Evolutionary conservation across 2,888 invertebrate species (phyloP), one percentile per base, ranked within the genome.

Genomic region (Salticus scenicus): DNA sequence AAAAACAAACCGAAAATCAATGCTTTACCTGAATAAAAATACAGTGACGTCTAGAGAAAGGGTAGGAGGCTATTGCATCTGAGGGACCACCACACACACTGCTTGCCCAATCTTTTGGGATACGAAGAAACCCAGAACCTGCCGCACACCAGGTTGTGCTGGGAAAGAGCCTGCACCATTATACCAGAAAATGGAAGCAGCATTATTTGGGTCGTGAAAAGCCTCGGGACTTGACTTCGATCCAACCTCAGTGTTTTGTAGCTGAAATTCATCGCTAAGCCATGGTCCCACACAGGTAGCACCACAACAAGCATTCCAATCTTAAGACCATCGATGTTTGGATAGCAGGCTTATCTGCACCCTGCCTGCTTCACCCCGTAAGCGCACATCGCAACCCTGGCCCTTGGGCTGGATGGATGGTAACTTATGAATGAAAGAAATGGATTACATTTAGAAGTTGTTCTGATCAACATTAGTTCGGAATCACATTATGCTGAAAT

Each of bases 351-450:
- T 42, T 47, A 74, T 67, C 30, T 27, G 63, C 74, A 57, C 75
- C 83, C 77, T 33, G 70, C 74, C 69, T 67, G 83, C 72, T 76
- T 47, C 63, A 75, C 69, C 76, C 76, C 83, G 66, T 76, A 67
- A 83, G 70, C 71, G 74, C 63, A 79, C 74, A 85, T 78, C 78
- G n/a, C 78, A 77, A 84, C 84, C 84, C 79, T 79, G 67, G 74
- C 63, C 57, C 69, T 74, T 79, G 37, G 78, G 74, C 70, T 78
- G 84, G 84, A 78, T 75, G 79, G 84, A 78, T 83, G 82, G 79
- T 33, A 79, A 79, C 78, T 85, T 79, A 85, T 79, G 78, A 78
- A 84, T 78, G 84, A 85, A 85, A 85, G 74, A 84, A 84, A 84
- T 77, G 83, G 71, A 84, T 73, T 33, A 77, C 73, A 67, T 84